phyloP scores from a whole-genome alignment of 2,888 invertebrate species.

The Cheilosia urbana region DNA sequence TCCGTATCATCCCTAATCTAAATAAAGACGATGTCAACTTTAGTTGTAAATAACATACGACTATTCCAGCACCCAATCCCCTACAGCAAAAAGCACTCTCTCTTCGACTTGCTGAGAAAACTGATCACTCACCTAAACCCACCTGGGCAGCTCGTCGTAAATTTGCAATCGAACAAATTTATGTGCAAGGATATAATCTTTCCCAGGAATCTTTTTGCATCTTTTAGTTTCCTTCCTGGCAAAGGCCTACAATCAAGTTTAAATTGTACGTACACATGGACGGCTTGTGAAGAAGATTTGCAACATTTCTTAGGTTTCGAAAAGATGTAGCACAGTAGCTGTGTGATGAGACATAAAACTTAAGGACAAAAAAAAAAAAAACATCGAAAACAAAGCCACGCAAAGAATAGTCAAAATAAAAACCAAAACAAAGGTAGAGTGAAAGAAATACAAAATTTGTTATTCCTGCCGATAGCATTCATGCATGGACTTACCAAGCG shows the following conservation, averaged over 20 bases:
- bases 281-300: not conserved
- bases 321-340: conserved; percentile 14
- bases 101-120: conserved; percentile 43
- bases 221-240: not conserved
- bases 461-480: not conserved
- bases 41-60: not conserved
- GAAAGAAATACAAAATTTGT: conserved; percentile 7
- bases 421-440: not conserved
- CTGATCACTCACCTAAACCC: conserved; percentile 46
- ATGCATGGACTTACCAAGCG: conserved; percentile 48
- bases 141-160: conserved; percentile 37
- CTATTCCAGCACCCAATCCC: conserved; percentile 13
- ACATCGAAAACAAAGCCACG: not conserved
- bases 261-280: not conserved
- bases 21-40: conserved; percentile 42
- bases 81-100: conserved; percentile 11
- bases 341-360: not conserved
- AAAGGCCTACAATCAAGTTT: not conserved
- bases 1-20: no score
- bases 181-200: conserved; percentile 56
- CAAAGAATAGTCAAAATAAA: conserved; percentile 6
- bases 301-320: not conserved
- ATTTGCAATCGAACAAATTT: conserved; percentile 59
- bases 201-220: conserved; percentile 19
- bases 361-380: not conserved